Evolutionary conservation across 2,888 invertebrate genomes (phyloP).

Genomic region (Conus canariensis): DNA sequence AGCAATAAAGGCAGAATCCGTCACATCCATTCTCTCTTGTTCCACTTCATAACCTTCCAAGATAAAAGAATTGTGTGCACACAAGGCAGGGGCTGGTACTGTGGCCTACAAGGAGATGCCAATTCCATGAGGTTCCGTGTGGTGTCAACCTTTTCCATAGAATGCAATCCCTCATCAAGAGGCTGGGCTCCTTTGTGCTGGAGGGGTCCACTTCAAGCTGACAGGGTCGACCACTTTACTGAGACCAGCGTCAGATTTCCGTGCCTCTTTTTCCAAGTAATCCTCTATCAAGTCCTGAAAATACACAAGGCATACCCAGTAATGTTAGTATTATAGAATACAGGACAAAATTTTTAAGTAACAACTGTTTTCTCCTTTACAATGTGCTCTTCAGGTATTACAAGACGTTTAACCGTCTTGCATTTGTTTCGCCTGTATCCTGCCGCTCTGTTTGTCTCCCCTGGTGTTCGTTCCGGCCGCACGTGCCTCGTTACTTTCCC

Average conservation of each 20-base stretch:
- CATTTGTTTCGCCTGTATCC: background rate
- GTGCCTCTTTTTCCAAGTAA: slow-evolving; percentile 88
- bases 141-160: background rate
- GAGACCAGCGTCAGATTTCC: slow-evolving; percentile 84
- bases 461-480: background rate
- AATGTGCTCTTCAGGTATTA: background rate
- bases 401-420: background rate
- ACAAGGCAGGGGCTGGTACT: too few species aligned
- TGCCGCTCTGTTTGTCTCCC: background rate
- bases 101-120: too few species aligned
- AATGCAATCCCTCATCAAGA: slow-evolving; percentile 38
- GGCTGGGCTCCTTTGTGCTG: slow-evolving; percentile 58
- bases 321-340: background rate
- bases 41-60: too few species aligned
- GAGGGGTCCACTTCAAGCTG: slow-evolving; percentile 93
- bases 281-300: slow-evolving; percentile 94
- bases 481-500: background rate
- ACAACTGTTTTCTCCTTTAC: background rate
- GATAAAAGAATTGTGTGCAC: too few species aligned
- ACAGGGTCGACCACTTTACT: slow-evolving; percentile 91
- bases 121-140: too few species aligned
- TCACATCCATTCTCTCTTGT: too few species aligned
- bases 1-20: too few species aligned
- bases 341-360: background rate
- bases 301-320: background rate